A percentile compares a stretch with the other conserved stretches of the same genome.
phyloP scores from a whole-genome alignment of 2,888 invertebrate species.

The Nephrocerus scutellatus region DNA sequence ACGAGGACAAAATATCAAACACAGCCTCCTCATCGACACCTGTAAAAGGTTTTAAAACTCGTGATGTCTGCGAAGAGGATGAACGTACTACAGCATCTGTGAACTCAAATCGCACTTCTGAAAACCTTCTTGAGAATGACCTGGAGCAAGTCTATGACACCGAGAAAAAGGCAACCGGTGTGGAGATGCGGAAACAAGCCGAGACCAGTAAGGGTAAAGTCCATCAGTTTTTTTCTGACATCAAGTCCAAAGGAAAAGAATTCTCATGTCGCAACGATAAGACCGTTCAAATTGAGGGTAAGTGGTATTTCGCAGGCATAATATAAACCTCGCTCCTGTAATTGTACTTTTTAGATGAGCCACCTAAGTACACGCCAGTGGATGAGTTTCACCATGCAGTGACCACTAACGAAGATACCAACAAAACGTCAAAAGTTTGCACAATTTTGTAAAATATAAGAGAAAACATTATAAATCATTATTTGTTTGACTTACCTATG shows the following conservation, averaged over 20 bases:
- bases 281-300: slow-evolving; percentile 39
- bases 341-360: slow-evolving; percentile 33
- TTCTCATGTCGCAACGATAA: slow-evolving; percentile 40
- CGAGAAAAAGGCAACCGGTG: slow-evolving; percentile 32
- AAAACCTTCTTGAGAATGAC: slow-evolving; percentile 32
- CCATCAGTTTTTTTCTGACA: slow-evolving; percentile 35
- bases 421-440: slow-evolving; percentile 42
- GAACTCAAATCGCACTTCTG: slow-evolving; percentile 39
- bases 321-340: neutral
- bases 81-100: slow-evolving; percentile 46
- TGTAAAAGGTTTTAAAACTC: no score
- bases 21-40: no score
- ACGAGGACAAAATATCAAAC: slow-evolving; percentile 9
- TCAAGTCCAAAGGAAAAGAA: slow-evolving; percentile 31
- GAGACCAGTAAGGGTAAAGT: slow-evolving; percentile 34
- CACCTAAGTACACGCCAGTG: slow-evolving; percentile 30
- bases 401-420: slow-evolving; percentile 19
- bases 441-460: slow-evolving; percentile 44
- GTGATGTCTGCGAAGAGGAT: slow-evolving; percentile 34
- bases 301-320: slow-evolving; percentile 4
- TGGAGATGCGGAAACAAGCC: slow-evolving; percentile 27
- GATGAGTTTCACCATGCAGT: slow-evolving; percentile 14
- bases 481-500: no score
- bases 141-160: slow-evolving; percentile 33
- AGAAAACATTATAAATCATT: no score